Conservation (phyloP, 2,888 invertebrate genomes). For the Drosophila prolongata region DNA sequence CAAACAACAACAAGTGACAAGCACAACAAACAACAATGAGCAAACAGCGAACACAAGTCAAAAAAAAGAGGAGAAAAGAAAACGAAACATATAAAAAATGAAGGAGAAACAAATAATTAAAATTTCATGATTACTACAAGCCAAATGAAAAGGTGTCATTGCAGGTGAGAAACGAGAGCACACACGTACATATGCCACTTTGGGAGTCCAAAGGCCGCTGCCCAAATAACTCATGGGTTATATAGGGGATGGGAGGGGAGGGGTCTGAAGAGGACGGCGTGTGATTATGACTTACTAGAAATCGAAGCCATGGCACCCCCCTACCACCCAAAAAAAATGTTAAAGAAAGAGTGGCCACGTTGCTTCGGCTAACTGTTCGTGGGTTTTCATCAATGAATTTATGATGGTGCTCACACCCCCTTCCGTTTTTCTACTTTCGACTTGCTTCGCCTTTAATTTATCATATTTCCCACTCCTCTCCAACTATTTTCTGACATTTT, state of each 20-base stretch:
- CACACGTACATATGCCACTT: conserved; percentile 57
- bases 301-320: not conserved
- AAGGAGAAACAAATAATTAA: conserved; percentile 33
- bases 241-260: not conserved
- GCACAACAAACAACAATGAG: conserved; percentile 34
- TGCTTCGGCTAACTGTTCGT: conserved; percentile 29
- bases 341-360: conserved; percentile 13
- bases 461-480: conserved; percentile 9
- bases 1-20: conserved; percentile 34
- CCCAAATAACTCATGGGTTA: conserved; percentile 5
- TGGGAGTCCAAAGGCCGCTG: conserved; percentile 9
- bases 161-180: conserved; percentile 78
- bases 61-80: conserved; percentile 24
- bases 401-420: conserved; percentile 52
- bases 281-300: conserved; percentile 18
- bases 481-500: not conserved
- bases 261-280: not conserved
- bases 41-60: conserved; percentile 16
- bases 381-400: conserved; percentile 76
- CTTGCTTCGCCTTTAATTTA: conserved; percentile 53
- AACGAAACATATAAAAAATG: conserved; percentile 41
- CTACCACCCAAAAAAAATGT: too few relatives aligned
- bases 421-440: conserved; percentile 8
- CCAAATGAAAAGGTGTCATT: conserved; percentile 62
- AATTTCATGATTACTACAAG: conserved; percentile 62